Percentiles rank a stretch among this genome's conserved stretches.
Conservation (phyloP, 2,113 vertebrate genomes). For the Tinamus guttatus region DNA sequence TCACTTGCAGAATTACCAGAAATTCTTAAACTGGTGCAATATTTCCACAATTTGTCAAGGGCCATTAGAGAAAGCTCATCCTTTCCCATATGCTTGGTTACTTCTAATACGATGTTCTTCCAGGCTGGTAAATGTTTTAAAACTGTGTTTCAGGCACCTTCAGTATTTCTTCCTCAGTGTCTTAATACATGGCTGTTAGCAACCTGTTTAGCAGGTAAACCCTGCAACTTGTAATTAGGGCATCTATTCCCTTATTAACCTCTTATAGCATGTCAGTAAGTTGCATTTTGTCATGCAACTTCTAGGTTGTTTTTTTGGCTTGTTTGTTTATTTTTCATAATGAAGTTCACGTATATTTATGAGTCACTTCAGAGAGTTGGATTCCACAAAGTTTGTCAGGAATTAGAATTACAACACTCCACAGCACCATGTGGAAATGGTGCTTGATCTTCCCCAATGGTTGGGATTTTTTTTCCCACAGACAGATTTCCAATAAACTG, state of each 20-base stretch:
- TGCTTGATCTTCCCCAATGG: too few relatives aligned
- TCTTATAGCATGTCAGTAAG: background rate
- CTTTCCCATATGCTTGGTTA: background rate
- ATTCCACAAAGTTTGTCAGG: background rate
- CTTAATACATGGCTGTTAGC: background rate
- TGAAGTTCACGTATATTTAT: background rate
- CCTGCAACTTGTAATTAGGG: background rate
- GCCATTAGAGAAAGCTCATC: background rate
- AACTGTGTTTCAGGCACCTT: background rate
- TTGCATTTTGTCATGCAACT: background rate
- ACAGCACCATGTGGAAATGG: background rate
- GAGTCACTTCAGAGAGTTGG: background rate
- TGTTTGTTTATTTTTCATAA: background rate
- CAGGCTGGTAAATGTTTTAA: background rate
- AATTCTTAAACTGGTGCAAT: background rate
- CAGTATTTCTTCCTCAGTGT: background rate
- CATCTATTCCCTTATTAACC: background rate
- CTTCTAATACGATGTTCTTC: background rate
- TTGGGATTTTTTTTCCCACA: too few relatives aligned
- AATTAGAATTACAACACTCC: background rate
- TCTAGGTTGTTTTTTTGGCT: background rate
- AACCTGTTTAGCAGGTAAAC: background rate
- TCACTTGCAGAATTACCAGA: background rate
- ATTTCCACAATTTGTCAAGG: rapidly evolving
- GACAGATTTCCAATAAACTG: background rate